A percentile compares a stretch with the other conserved stretches of the same genome.
phyloP scores from a whole-genome alignment of 2,113 vertebrate species.

The Rallus limicola region DNA sequence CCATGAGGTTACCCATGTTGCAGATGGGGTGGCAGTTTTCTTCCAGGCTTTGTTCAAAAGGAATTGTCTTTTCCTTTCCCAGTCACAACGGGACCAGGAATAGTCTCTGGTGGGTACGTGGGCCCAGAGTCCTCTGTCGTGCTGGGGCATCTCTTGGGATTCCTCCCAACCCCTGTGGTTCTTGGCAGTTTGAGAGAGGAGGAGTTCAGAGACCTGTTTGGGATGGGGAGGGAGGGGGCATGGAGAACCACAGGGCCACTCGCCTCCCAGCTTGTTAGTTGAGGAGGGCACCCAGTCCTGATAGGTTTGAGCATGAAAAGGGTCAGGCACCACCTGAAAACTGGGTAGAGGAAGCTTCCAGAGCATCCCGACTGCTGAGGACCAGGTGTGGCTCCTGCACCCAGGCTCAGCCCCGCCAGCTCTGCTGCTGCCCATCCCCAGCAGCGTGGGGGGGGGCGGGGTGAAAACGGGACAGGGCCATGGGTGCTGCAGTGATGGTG shows the following conservation, averaged over 20 bases:
- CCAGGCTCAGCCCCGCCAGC: neutral
- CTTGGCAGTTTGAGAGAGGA: neutral
- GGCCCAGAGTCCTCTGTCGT: neutral
- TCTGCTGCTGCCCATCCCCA: neutral
- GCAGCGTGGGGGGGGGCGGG: neutral
- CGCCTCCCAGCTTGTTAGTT: neutral
- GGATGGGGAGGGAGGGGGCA: neutral
- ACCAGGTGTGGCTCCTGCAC: neutral
- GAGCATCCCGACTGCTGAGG: neutral
- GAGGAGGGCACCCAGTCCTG: neutral
- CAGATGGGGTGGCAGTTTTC: neutral
- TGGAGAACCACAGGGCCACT: neutral
- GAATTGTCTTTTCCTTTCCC: neutral
- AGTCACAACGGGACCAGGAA: neutral
- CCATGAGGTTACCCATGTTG: neutral
- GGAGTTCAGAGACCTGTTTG: neutral
- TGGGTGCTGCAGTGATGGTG: neutral
- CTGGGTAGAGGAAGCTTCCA: neutral
- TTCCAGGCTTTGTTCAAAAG: neutral
- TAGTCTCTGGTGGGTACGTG: neutral
- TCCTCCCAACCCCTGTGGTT: rapidly evolving
- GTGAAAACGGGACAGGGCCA: too few species aligned
- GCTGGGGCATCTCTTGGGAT: neutral
- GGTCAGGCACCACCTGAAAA: neutral
- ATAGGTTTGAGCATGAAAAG: neutral